A percentile compares a stretch with the other conserved stretches of the same genome.
Conservation (phyloP, 2,888 invertebrate species). For the Dynastes grantii region DNA sequence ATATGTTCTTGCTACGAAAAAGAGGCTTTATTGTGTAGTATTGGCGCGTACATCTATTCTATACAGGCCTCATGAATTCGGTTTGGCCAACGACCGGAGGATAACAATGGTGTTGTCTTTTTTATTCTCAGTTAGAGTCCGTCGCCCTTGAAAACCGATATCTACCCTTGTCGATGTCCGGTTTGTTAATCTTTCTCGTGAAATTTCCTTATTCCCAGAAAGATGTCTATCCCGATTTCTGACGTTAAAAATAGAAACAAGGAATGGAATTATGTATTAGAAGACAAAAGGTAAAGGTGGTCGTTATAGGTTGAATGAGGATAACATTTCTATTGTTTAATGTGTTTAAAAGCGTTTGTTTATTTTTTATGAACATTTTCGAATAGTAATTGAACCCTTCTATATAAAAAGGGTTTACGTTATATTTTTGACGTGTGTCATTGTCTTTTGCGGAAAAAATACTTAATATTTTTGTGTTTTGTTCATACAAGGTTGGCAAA, state of each 20-base stretch:
- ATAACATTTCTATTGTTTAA: no score
- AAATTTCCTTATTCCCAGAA: background rate
- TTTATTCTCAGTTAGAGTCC: background rate
- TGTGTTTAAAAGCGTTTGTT: no score
- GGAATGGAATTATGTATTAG: background rate
- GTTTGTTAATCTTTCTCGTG: background rate
- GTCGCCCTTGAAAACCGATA: conserved; percentile 21
- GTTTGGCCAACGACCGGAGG: background rate
- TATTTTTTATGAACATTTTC: no score
- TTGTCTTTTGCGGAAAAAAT: no score
- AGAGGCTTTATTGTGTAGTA: background rate
- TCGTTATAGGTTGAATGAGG: no score
- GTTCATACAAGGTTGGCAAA: no score
- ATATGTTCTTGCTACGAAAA: background rate
- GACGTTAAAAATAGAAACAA: background rate
- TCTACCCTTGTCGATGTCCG: conserved; percentile 19
- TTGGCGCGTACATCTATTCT: background rate
- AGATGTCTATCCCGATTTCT: background rate
- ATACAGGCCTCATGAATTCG: conserved; percentile 1
- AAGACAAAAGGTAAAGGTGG: background rate
- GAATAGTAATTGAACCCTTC: no score
- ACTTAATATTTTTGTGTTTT: no score
- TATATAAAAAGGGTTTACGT: no score
- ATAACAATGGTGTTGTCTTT: conserved; percentile 11
- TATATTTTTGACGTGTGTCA: no score